Conservation (phyloP, 2,797 vertebrate species). For the Hyperoplus lanceolatus region DNA sequence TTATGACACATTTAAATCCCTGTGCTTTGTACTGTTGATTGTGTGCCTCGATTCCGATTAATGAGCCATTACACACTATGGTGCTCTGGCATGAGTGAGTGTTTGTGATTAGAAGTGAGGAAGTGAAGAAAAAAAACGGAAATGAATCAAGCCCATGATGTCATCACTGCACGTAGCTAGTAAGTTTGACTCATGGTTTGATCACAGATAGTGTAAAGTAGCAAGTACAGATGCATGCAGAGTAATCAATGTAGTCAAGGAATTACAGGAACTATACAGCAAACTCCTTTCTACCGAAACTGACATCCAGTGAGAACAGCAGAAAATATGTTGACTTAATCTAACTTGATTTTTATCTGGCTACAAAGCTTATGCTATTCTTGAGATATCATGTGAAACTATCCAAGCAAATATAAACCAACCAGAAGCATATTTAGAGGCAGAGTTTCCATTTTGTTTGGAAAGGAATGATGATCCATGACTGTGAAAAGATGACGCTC, state of each 20-base stretch:
- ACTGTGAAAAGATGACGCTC: slow-evolving; percentile 54
- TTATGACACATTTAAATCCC: slow-evolving; percentile 25
- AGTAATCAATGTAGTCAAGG: not conserved
- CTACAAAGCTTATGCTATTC: not conserved
- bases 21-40: slow-evolving; percentile 22
- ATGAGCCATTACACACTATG: slow-evolving; percentile 23
- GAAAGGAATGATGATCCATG: slow-evolving; percentile 52
- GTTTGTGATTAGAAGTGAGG: slow-evolving; percentile 50
- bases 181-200: slow-evolving; percentile 46
- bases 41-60: slow-evolving; percentile 34
- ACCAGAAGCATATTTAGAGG: slow-evolving; percentile 6
- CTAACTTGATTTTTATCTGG: not conserved
- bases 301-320: not conserved
- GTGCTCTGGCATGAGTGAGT: slow-evolving; percentile 27
- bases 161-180: slow-evolving; percentile 13
- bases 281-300: not conserved
- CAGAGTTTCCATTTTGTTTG: slow-evolving; percentile 14
- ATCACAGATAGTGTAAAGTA: slow-evolving; percentile 5
- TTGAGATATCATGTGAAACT: not conserved
- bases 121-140: slow-evolving; percentile 51
- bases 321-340: not conserved
- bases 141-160: slow-evolving; percentile 65
- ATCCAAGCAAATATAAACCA: slow-evolving; percentile 15
- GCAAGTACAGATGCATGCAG: slow-evolving; percentile 11
- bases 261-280: not conserved